These are phyloP conservation scores for Bactericera cockerelli DNA, from an alignment of 1,140 invertebrate species.

Conservation along the genomic window DNA sequence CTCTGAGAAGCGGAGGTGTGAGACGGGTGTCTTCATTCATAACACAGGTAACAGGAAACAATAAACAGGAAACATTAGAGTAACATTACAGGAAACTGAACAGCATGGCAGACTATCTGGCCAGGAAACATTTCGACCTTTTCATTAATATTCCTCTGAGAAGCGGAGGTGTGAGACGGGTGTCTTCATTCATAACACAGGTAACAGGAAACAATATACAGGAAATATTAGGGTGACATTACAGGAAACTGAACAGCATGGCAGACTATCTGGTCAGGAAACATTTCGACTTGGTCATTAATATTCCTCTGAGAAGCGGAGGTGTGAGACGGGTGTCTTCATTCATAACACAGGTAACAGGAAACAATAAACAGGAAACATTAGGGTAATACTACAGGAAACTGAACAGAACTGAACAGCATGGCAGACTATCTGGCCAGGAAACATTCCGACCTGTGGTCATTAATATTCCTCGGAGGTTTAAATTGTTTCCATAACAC, in stretches of 20 bases:
- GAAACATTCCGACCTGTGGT: slow-evolving; percentile 91
- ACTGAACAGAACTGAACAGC: slow-evolving; percentile 66
- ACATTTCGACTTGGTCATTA: slow-evolving; percentile 93
- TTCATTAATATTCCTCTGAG: slow-evolving; percentile 96
- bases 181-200: slow-evolving; percentile 87
- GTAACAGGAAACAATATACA: too few relatives aligned
- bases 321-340: slow-evolving; percentile 83
- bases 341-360: slow-evolving; percentile 79
- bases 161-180: slow-evolving; percentile 69
- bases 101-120: slow-evolving; percentile 80
- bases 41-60: slow-evolving; percentile 66
- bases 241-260: slow-evolving; percentile 68
- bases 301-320: slow-evolving; percentile 83
- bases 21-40: slow-evolving; percentile 85
- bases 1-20: slow-evolving; percentile 78
- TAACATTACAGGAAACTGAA: slow-evolving; percentile 69
- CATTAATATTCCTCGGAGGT: slow-evolving; percentile 86
- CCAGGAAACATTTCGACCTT: slow-evolving; percentile 85
- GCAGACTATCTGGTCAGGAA: slow-evolving; percentile 85
- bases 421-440: slow-evolving; percentile 83
- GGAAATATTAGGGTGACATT: too few relatives aligned
- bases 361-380: too few relatives aligned
- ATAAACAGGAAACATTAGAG: too few relatives aligned
- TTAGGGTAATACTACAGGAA: too few relatives aligned
- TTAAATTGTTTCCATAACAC: slow-evolving; percentile 81